phyloP scores from a whole-genome alignment of 2,113 vertebrate genomes.

The Sylvietta virens region DNA sequence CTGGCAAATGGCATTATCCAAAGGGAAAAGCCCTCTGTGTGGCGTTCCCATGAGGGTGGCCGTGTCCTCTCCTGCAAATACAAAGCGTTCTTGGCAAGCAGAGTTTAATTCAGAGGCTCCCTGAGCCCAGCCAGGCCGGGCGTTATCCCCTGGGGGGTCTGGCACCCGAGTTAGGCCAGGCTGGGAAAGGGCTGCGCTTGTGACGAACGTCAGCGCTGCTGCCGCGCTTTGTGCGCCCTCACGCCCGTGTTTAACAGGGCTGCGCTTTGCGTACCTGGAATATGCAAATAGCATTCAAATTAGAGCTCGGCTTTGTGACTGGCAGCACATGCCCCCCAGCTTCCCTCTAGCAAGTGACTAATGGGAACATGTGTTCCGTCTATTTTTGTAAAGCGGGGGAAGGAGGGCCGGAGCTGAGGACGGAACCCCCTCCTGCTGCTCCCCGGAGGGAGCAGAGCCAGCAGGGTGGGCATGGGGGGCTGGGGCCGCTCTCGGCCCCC shows the following conservation, averaged over 20 bases:
- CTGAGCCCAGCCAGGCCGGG: conserved; percentile 40
- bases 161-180: background rate
- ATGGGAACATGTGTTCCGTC: conserved; percentile 78
- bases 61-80: background rate
- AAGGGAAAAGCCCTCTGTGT: background rate
- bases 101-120: conserved; percentile 70
- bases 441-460: background rate
- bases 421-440: background rate
- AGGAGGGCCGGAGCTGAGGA: background rate
- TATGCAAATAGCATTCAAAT: conserved; percentile 79
- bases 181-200: conserved; percentile 13
- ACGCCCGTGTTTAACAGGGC: background rate
- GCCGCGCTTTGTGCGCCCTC: background rate
- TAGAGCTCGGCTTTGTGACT: conserved; percentile 32
- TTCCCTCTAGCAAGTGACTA: conserved; percentile 75
- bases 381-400: conserved; percentile 61
- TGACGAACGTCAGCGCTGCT: conserved; percentile 30
- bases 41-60: background rate
- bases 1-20: background rate
- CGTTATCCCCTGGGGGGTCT: background rate
- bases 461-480: background rate
- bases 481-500: background rate
- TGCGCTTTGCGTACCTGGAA: conserved; percentile 67
- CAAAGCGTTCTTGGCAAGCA: conserved; percentile 56
- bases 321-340: conserved; percentile 72